Evolutionary conservation across 2,113 vertebrate species (phyloP), one percentile per base, ranked within the genome.

Genomic region (Scortum barcoo): DNA sequence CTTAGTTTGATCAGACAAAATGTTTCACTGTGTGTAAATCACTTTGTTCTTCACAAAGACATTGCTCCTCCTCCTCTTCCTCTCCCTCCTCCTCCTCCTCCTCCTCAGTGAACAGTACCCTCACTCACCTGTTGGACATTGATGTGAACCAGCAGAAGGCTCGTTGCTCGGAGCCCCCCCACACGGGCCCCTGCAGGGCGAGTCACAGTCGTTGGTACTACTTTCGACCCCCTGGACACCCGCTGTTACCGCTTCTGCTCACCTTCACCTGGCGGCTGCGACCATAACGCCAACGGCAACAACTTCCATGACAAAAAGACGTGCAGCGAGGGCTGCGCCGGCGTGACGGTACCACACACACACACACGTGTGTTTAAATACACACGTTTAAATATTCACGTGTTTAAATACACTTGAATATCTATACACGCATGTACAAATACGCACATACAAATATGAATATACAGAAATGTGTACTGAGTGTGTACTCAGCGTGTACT

Each of bases 241-340:
- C 93, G 82, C 78, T 99, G 98, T 2, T 86, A 88, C 44, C 91
- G 86, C 19, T 99, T n/a, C n/a, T n/a, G n/a, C n/a, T 99, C 91
- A 98, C 96, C 14, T 99, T 94, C 0, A n/a, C n/a, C n/a, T n/a
- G 97, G 98, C 0, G 98, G 98, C 74, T 99, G 98, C 48, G 76
- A 94, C n/a, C n/a, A n/a, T n/a, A n/a, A n/a, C 0, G 95, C 94
- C 48, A 99, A 97, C 80, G 80, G 81, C 3, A 99, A 99, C 95
- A 98, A 97, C 90, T 99, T 99, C 42, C 75, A 92, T 19, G 30
- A 88, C 0, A 91, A 97, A 65, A 54, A 92, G 0, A 76, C 80
- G 13, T 99, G 98, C 79, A 91, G 92, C 4, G 44, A 90, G 2
- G 88, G 84, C 0, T 99, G 98, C 68, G 24, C 28, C 0, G 97